Base-by-base conservation (phyloP, 1,140 invertebrate genomes). In the Leptestheria dahalacensis region DNA sequence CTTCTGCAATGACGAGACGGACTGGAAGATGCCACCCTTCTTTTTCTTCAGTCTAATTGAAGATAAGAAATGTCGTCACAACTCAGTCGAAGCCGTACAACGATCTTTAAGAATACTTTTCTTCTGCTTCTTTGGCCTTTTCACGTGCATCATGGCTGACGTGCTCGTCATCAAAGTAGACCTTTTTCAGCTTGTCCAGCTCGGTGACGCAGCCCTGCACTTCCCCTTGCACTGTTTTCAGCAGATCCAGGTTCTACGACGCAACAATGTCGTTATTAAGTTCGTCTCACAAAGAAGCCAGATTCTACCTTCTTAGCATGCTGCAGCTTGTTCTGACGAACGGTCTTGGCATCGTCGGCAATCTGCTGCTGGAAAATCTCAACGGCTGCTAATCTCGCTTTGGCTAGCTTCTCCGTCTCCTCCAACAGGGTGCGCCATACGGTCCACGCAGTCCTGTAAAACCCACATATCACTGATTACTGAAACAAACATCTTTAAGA, bases 11-110 rank as follows among this genome's bases (percentile, higher is more conserved):
- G 91, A 92, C 12, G 91, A 91, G 64, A 95, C 89, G 0, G 91
- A 95, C 71, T 92, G 89, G 74, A 97, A 97, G 72, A 97, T 90
- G 1, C 90, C 90, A 26, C 90, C 91, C 66, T 95, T 95, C 75
- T 95, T 95, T 77, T 91, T 91, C 77, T 94, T 95, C 60, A 96
- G 74, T 72, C 88, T 91, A 70, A 62, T 64, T 68, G 66, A 61
- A 64, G 24, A 49, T 48, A 3, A 64, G 21, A 59, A 23, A n/a
- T 23, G 26, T 18, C 23, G 15, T 2, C 3, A 57, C 2, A 54
- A 9, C 50, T 50, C 57, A 58, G 49, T 26, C 21, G 47, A 59
- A 53, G 3, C 20, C 12, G 15, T 15, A 56, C 3, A 47, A 47
- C 10, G n/a, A n/a, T 11, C 26, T 23, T 28, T 11, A 63, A 59